phyloP scores from a whole-genome alignment of 92 coral and sea anemone genomes.

The Phenganax subtilis region DNA sequence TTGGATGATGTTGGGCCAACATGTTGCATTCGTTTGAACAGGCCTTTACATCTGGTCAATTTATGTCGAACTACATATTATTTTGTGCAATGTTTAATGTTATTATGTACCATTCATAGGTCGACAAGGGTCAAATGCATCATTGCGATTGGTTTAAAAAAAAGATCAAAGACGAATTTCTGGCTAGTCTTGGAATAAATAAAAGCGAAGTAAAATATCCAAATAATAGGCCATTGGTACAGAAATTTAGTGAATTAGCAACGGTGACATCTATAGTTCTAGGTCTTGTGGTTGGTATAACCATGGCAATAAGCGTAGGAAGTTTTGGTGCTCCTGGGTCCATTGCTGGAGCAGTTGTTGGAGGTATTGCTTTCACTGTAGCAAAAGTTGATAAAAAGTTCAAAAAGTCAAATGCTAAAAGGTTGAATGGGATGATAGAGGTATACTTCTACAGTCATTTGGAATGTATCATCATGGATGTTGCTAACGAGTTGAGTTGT shows the following conservation, averaged over 20 bases:
- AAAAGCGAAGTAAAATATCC: conserved; percentile 5
- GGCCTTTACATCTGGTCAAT: no score
- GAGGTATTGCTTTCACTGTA: not conserved
- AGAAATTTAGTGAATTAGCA: not conserved
- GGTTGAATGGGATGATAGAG: not conserved
- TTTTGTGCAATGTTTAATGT: no score
- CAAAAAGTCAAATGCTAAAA: not conserved
- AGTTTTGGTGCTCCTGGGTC: not conserved
- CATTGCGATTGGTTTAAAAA: no score
- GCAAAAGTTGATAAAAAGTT: not conserved
- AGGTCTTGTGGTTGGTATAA: conserved; percentile 1
- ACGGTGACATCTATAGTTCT: not conserved
- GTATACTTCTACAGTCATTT: not conserved
- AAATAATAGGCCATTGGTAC: not conserved
- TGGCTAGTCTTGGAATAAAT: not conserved
- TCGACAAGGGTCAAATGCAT: no score
- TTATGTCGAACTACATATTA: no score
- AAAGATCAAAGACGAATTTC: conserved; percentile 13
- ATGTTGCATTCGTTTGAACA: no score
- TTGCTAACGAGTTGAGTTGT: conserved; percentile 4
- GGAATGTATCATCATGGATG: not conserved
- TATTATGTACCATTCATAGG: no score
- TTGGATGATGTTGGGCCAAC: no score
- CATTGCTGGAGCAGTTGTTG: not conserved
- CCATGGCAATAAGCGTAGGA: not conserved